phyloP scores from a whole-genome alignment of 1,140 invertebrate species.

The Armadillidium nasatum region DNA sequence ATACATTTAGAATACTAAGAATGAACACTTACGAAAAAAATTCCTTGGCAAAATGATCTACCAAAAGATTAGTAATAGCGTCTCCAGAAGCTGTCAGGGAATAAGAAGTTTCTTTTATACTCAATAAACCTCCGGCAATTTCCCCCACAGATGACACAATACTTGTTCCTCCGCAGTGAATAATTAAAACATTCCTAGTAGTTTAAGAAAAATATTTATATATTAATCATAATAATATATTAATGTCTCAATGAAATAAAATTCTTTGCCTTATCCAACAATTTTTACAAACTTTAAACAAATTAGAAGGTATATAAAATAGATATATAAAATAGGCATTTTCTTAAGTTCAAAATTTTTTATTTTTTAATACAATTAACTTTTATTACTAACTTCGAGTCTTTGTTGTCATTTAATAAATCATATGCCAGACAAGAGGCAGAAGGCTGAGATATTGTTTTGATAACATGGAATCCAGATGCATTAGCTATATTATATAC shows the following conservation, averaged over 20 bases:
- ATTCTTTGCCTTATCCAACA: too few relatives aligned
- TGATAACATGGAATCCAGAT: background rate
- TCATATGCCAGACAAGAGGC: background rate
- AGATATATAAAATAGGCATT: too few relatives aligned
- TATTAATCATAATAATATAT: too few relatives aligned
- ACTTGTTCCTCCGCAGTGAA: slow-evolving; percentile 1
- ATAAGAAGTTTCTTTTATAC: background rate
- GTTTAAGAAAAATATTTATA: too few relatives aligned
- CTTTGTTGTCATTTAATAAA: background rate
- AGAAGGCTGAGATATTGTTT: background rate
- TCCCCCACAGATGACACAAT: background rate
- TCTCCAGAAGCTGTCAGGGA: background rate
- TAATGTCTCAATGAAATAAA: too few relatives aligned
- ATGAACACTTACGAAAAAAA: background rate
- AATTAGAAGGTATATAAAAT: too few relatives aligned
- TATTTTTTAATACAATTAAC: too few relatives aligned
- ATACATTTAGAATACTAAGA: background rate
- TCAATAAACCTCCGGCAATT: background rate
- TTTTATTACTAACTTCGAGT: background rate
- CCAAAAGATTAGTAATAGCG: background rate
- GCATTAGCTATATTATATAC: background rate
- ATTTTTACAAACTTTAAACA: too few relatives aligned
- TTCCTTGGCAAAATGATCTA: slow-evolving; percentile 7
- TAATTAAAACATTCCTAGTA: background rate
- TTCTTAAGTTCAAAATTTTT: too few relatives aligned